Evolutionary conservation across 2,113 vertebrate species (phyloP).

Genomic region (Sander lucioperca): DNA sequence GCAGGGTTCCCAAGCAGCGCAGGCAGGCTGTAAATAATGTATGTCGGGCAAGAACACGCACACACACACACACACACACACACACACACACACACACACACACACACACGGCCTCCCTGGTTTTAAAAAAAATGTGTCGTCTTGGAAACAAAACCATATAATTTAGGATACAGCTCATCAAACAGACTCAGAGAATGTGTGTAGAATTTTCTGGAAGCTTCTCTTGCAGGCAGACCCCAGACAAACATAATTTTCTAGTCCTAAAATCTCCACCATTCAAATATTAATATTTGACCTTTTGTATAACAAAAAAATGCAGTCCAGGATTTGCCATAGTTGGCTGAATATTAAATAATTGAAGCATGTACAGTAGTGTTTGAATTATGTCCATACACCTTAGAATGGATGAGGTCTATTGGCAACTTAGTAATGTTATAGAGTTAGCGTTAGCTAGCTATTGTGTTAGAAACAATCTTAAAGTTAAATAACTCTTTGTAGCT

Average conservation of each 20-base stretch:
- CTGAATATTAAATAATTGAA: not conserved
- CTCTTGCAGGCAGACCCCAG: not conserved
- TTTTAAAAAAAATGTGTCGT: constrained; percentile 46
- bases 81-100: not conserved
- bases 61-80: not conserved
- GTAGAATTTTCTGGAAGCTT: constrained; percentile 22
- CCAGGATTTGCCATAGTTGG: not conserved
- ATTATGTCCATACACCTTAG: no score
- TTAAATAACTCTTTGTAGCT: no score
- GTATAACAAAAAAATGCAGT: not conserved
- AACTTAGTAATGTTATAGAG: no score
- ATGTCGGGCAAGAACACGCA: constrained; percentile 36
- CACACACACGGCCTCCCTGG: not conserved
- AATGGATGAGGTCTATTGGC: no score
- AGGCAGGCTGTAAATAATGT: constrained; percentile 71
- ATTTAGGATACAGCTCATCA: constrained; percentile 48
- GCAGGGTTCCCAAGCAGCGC: constrained; percentile 60
- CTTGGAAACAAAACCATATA: constrained; percentile 63
- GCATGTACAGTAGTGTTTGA: not conserved
- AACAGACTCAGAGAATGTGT: constrained; percentile 20
- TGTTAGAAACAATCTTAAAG: no score
- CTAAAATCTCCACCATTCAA: not conserved
- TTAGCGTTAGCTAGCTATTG: no score
- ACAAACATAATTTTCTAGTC: not conserved
- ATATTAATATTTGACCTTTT: not conserved